These are phyloP conservation scores for Diceros bicornis DNA, from an alignment of 2,797 vertebrate species.

Conservation along the genomic window DNA sequence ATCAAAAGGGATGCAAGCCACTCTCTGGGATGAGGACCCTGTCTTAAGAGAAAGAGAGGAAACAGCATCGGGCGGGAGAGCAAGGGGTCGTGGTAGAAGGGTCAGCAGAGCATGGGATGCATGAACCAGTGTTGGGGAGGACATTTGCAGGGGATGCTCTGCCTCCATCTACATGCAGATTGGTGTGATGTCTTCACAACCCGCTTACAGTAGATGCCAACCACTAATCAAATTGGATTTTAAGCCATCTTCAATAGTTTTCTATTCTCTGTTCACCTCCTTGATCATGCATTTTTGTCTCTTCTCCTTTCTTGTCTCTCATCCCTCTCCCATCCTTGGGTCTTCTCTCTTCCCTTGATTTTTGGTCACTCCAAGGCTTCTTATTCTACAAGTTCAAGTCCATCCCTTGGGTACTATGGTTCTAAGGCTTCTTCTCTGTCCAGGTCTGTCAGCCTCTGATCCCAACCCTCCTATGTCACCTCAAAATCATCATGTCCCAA, in stretches of 20 bases:
- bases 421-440: neutral
- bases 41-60: too few species aligned
- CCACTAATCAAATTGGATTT: neutral
- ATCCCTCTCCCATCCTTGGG: neutral
- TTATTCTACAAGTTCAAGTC: neutral
- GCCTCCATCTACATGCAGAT: accelerated
- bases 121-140: accelerated
- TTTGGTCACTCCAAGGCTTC: neutral
- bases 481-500: neutral
- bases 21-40: accelerated
- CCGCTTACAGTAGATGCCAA: accelerated
- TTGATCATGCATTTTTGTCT: neutral
- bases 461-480: too few species aligned
- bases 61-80: accelerated
- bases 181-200: neutral
- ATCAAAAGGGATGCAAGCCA: accelerated
- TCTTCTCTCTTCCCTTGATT: neutral
- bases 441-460: neutral
- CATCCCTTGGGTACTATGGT: too few species aligned
- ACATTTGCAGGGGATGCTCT: accelerated
- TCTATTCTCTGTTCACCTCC: accelerated
- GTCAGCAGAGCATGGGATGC: accelerated
- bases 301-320: neutral
- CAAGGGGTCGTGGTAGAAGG: neutral
- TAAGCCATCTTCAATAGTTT: neutral